phyloP scores from a whole-genome alignment of 2,888 invertebrate genomes.

The Caenorhabditis angaria region DNA sequence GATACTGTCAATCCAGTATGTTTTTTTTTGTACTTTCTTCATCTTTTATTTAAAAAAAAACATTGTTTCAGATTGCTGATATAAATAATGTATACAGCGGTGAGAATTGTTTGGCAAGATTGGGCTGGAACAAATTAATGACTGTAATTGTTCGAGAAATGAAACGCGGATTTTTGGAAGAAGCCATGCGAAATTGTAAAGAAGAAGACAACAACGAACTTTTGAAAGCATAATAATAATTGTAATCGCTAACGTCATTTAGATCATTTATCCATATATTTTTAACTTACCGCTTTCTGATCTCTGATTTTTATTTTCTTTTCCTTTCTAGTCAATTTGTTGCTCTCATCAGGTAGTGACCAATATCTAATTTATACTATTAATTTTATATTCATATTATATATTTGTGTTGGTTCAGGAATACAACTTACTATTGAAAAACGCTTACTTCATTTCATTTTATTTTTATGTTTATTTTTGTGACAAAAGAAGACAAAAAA shows the following conservation, averaged over 20 bases:
- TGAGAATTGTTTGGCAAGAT: slow-evolving; percentile 58
- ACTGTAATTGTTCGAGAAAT: slow-evolving; percentile 66
- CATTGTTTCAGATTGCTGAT: slow-evolving; percentile 31
- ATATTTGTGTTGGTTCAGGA: neutral
- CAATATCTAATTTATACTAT: neutral
- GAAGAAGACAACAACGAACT: slow-evolving; percentile 62
- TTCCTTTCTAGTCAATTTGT: slow-evolving; percentile 1
- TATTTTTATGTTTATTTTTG: no score
- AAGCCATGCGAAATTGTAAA: slow-evolving; percentile 66
- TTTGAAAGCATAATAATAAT: neutral
- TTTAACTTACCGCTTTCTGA: neutral
- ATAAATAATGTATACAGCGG: slow-evolving; percentile 51
- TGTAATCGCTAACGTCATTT: neutral
- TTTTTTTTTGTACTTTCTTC: neutral
- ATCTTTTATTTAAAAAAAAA: neutral
- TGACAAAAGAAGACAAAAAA: no score
- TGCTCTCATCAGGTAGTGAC: neutral
- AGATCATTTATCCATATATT: neutral
- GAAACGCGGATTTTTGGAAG: slow-evolving; percentile 66
- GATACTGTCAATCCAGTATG: no score
- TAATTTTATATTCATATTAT: neutral
- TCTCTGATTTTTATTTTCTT: neutral
- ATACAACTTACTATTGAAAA: neutral
- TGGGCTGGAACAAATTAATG: slow-evolving; percentile 68
- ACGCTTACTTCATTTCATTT: no score